Conservation (phyloP, 2,888 invertebrate genomes). For the Temnothorax rugatulus region DNA sequence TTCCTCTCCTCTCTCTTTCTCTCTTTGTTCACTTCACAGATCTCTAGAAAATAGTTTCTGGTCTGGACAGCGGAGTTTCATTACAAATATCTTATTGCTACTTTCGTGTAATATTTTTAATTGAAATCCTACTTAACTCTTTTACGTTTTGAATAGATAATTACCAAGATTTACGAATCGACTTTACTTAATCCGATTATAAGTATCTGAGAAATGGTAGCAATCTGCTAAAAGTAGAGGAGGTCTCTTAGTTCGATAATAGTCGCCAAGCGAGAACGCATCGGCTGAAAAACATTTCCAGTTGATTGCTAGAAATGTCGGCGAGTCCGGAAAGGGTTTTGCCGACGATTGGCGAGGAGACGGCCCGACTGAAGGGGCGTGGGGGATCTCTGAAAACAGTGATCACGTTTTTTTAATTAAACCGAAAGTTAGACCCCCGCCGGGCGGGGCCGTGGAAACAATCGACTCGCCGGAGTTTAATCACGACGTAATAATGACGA, state of each 20-base stretch:
- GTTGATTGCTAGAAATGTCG: slow-evolving; percentile 72
- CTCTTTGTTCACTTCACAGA: neutral
- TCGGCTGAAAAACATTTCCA: slow-evolving; percentile 68
- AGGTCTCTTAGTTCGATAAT: slow-evolving; percentile 57
- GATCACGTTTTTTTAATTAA: slow-evolving; percentile 80
- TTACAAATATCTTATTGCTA: neutral
- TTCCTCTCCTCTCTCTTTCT: neutral
- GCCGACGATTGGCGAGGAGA: slow-evolving; percentile 44
- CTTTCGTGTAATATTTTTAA: neutral
- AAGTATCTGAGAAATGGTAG: slow-evolving; percentile 15
- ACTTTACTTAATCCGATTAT: slow-evolving; percentile 5
- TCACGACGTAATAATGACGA: slow-evolving; percentile 78
- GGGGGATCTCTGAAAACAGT: slow-evolving; percentile 70
- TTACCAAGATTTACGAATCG: neutral
- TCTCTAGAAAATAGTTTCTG: neutral
- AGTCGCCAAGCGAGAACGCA: slow-evolving; percentile 62
- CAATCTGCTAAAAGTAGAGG: slow-evolving; percentile 29
- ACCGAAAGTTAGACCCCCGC: slow-evolving; percentile 73
- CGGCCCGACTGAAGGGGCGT: slow-evolving; percentile 9
- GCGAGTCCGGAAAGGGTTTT: slow-evolving; percentile 62
- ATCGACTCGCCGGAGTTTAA: slow-evolving; percentile 70
- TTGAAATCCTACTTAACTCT: neutral
- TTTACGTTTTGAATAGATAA: neutral
- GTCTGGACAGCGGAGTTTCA: neutral
- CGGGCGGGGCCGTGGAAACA: slow-evolving; percentile 33